Percentiles rank a stretch among this genome's conserved stretches.
These are phyloP conservation scores for Rhincodon typus DNA, from an alignment of 2,797 vertebrate genomes.

Conservation along the genomic window DNA sequence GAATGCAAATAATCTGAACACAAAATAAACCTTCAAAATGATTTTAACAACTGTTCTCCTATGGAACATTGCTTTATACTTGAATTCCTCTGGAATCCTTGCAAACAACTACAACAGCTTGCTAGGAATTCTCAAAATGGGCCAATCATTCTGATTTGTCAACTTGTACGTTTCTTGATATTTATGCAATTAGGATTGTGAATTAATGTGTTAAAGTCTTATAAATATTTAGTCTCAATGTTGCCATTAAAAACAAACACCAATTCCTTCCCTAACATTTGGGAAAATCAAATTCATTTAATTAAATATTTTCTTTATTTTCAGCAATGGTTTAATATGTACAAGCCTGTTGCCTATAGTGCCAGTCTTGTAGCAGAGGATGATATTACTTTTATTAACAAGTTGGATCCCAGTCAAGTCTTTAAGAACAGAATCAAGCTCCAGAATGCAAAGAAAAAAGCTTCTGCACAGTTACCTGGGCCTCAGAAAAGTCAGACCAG, in stretches of 20 bases:
- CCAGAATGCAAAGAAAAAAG: slow-evolving; percentile 75
- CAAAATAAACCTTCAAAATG: not conserved
- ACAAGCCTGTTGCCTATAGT: slow-evolving; percentile 78
- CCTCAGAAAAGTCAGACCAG: slow-evolving; percentile 55
- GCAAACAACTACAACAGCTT: not conserved
- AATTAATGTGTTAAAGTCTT: not conserved
- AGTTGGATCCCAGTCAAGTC: slow-evolving; percentile 80
- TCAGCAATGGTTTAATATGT: slow-evolving; percentile 94
- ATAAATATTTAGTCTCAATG: not conserved
- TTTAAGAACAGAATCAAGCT: slow-evolving; percentile 80
- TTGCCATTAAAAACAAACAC: not conserved
- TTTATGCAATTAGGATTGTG: not conserved
- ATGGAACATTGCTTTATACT: not conserved
- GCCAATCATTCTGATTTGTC: not conserved
- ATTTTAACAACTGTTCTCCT: not conserved
- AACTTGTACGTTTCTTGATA: not conserved
- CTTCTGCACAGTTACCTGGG: slow-evolving; percentile 51
- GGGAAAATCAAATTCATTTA: not conserved
- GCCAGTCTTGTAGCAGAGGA: slow-evolving; percentile 60
- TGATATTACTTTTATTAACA: slow-evolving; percentile 71
- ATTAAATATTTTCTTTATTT: slow-evolving; percentile 40
- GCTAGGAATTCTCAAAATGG: not conserved
- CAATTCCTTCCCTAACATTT: not conserved
- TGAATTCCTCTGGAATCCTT: not conserved
- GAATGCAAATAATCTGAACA: not conserved